Evolutionary conservation across 2,888 invertebrate species (phyloP).

Genomic region (Stenchaetothrips biformis): DNA sequence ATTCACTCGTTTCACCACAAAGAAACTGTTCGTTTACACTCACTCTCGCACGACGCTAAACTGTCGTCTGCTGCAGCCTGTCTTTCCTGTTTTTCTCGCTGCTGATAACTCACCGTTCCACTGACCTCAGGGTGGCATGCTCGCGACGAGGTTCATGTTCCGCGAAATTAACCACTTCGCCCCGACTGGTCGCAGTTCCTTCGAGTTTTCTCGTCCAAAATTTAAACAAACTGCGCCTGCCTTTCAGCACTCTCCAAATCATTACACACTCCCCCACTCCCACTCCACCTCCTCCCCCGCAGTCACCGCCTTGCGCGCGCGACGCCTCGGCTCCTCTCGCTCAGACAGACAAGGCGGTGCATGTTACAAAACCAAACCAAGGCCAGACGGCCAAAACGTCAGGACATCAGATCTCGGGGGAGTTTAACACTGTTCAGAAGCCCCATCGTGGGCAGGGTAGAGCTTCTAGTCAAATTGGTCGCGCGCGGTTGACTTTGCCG

Average conservation of each 20-base stretch:
- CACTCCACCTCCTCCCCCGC: not conserved
- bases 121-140: constrained; percentile 3
- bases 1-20: constrained; percentile 28
- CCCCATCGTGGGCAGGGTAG: too few species aligned
- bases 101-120: constrained; percentile 12
- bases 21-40: not conserved
- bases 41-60: constrained; percentile 18
- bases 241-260: not conserved
- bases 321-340: not conserved
- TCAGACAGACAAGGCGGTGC: not conserved
- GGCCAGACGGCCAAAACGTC: constrained; percentile 8
- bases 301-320: not conserved
- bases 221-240: not conserved
- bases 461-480: not conserved
- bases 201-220: not conserved
- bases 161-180: not conserved
- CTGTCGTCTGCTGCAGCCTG: constrained; percentile 12
- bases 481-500: not conserved
- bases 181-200: not conserved
- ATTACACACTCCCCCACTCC: not conserved
- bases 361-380: constrained; percentile 15
- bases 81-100: constrained; percentile 1
- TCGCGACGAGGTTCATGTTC: not conserved
- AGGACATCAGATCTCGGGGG: too few species aligned
- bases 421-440: too few species aligned